Conservation (phyloP, 2,113 vertebrate species). For the Tichodroma muraria region DNA sequence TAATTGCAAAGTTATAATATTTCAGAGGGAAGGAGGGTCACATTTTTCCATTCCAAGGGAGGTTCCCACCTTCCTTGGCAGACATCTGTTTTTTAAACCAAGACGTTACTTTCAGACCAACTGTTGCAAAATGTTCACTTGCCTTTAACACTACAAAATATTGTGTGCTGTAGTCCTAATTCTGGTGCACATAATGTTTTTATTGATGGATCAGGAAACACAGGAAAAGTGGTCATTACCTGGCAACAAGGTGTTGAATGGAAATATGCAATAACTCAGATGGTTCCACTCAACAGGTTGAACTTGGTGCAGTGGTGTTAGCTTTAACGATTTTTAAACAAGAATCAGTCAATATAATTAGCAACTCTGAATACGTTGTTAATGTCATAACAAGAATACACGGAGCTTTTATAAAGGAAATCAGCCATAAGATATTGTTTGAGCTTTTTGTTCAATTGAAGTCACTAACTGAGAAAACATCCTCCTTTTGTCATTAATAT, state of each 20-base stretch:
- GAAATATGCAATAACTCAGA: not conserved
- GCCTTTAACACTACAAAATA: not conserved
- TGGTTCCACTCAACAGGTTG: not conserved
- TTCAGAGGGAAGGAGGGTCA: not conserved
- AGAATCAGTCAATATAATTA: not conserved
- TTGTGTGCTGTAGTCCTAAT: not conserved
- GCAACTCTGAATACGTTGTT: not conserved
- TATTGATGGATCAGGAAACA: not conserved
- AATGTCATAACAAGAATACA: not conserved
- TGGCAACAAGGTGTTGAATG: not conserved
- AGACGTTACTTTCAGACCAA: not conserved
- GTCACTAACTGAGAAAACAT: not conserved
- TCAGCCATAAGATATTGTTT: not conserved
- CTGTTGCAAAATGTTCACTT: not conserved
- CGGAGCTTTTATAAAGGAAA: not conserved
- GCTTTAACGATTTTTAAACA: not conserved
- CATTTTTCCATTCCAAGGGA: too few species aligned
- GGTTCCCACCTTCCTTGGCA: too few species aligned
- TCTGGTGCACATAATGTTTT: not conserved
- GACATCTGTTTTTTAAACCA: too few species aligned
- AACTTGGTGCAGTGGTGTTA: not conserved
- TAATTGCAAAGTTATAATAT: too few species aligned
- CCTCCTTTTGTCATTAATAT: too few species aligned
- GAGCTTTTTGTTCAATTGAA: not conserved
- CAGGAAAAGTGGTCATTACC: not conserved